A percentile compares a stretch with the other conserved stretches of the same genome.
Evolutionary conservation across 2,888 invertebrate species (phyloP).

Genomic region (Pyrocoelia pectoralis): DNA sequence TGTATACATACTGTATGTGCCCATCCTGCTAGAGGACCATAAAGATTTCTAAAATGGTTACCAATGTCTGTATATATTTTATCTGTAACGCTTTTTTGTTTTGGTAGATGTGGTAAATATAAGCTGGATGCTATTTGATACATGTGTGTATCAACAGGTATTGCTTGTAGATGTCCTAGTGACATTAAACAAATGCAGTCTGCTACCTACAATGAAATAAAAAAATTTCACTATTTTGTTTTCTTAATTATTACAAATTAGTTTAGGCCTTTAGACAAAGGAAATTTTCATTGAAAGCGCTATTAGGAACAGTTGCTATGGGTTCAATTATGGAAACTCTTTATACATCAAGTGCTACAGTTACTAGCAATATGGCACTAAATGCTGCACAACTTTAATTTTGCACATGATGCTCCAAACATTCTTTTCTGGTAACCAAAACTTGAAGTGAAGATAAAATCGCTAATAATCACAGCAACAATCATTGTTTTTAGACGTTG

Average conservation of each 20-base stretch:
- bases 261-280: too few species aligned
- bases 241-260: neutral
- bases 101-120: constrained; percentile 80
- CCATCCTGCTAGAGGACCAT: constrained; percentile 93
- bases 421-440: too few species aligned
- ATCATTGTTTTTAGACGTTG: too few species aligned
- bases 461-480: too few species aligned
- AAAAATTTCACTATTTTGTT: neutral
- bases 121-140: constrained; percentile 85
- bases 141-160: constrained; percentile 97
- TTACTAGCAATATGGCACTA: too few species aligned
- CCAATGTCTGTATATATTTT: constrained; percentile 89
- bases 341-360: too few species aligned
- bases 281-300: too few species aligned
- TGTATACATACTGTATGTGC: constrained; percentile 82
- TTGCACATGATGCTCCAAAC: too few species aligned
- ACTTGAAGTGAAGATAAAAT: too few species aligned
- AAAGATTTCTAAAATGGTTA: constrained; percentile 78
- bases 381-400: too few species aligned
- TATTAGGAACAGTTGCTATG: too few species aligned
- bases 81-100: constrained; percentile 80
- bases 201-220: constrained; percentile 74
- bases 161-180: constrained; percentile 82
- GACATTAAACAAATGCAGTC: constrained; percentile 99
- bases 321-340: too few species aligned